A percentile compares a stretch with the other conserved stretches of the same genome.
These are phyloP conservation scores for Drosophila dunni DNA, from an alignment of 1,140 invertebrate genomes.

Conservation along the genomic window DNA sequence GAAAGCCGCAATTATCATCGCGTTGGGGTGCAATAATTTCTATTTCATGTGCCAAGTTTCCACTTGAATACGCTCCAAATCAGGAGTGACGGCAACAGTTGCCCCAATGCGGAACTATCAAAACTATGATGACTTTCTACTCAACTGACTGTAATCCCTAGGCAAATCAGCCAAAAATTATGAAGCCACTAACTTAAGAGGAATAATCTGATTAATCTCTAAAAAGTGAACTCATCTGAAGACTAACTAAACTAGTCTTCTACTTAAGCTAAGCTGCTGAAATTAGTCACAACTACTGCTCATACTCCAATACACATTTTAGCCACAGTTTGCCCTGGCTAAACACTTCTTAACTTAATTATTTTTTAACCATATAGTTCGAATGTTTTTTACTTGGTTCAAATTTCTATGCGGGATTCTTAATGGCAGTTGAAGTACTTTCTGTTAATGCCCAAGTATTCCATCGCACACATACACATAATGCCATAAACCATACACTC, in stretches of 20 bases:
- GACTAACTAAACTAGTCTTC: background rate
- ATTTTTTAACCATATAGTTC: too few relatives aligned
- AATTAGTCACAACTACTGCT: background rate
- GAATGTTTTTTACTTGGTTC: background rate
- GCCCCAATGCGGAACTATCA: conserved; percentile 59
- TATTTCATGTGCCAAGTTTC: conserved; percentile 12
- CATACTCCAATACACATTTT: background rate
- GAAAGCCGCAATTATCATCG: conserved; percentile 52
- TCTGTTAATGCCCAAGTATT: background rate
- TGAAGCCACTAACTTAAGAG: too few relatives aligned
- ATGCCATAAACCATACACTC: conserved; percentile 49
- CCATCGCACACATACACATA: conserved; percentile 3
- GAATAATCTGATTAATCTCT: background rate
- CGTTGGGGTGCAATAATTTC: conserved; percentile 44
- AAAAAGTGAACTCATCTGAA: background rate
- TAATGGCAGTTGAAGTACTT: conserved; percentile 1
- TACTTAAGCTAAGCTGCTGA: background rate
- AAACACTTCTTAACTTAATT: too few relatives aligned
- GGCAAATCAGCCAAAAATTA: background rate
- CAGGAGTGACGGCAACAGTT: conserved; percentile 70
- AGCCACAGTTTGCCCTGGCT: background rate
- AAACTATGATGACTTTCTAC: conserved; percentile 32
- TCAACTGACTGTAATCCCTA: background rate
- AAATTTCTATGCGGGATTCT: too few relatives aligned
- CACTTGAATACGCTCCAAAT: conserved; percentile 23